Conservation (phyloP, 2,888 invertebrate genomes). For the Scaptomyza polygonia region DNA sequence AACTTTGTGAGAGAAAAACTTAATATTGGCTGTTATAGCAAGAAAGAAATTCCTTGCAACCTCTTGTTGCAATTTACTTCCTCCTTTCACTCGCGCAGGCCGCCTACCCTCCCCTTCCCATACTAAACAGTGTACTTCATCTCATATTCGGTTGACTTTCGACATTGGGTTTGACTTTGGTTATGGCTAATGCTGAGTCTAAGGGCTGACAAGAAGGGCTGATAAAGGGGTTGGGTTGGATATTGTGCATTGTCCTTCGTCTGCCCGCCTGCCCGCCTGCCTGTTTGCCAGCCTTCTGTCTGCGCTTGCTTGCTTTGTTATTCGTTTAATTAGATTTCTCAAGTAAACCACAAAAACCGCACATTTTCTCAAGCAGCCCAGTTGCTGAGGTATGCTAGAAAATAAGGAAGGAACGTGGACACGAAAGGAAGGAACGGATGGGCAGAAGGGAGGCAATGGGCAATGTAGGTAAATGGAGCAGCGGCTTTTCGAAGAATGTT, state of each 20-base stretch:
- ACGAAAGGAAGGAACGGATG: too few species aligned
- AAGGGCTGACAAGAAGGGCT: neutral
- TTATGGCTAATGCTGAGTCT: constrained; percentile 2
- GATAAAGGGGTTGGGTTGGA: neutral
- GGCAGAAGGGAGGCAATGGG: too few species aligned
- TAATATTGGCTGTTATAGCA: constrained; percentile 38
- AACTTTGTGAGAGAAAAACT: constrained; percentile 9
- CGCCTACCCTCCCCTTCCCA: too few species aligned
- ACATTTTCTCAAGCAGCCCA: constrained; percentile 72
- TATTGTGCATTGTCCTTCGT: constrained; percentile 43
- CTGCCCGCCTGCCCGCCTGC: constrained; percentile 31
- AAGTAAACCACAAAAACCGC: constrained; percentile 76
- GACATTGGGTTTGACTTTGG: constrained; percentile 19
- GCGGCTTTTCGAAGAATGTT: constrained; percentile 52
- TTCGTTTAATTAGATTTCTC: constrained; percentile 80
- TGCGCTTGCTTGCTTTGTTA: constrained; percentile 50
- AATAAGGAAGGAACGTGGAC: neutral
- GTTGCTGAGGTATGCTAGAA: neutral
- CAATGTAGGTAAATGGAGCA: constrained; percentile 12
- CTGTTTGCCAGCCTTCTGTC: constrained; percentile 7
- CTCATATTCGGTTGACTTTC: constrained; percentile 30
- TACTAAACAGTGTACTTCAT: constrained; percentile 1
- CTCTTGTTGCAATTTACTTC: neutral
- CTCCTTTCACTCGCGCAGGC: too few species aligned
- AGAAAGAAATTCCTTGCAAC: constrained; percentile 4